Evolutionary conservation across 2,888 invertebrate species (phyloP), one percentile per base, ranked within the genome.

Genomic region (Drosophila robusta): DNA sequence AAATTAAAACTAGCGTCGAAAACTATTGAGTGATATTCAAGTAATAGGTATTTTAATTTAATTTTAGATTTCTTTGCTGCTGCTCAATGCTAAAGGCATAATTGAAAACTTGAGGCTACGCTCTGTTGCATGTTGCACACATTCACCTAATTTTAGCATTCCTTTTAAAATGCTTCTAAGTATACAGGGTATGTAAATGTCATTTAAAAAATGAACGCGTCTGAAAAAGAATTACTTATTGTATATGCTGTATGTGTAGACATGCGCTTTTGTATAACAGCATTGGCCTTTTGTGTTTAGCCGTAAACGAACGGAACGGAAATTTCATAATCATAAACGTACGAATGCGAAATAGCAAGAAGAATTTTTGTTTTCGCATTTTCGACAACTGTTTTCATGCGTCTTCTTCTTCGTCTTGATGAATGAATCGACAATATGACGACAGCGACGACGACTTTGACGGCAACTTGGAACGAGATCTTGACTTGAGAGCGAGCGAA

Each of bases 271-370:
- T 74, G 65, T 60, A 72, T 70, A 70, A 78, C 50, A 70, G 67
- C 71, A 65, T 70, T 63, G 70, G 67, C 60, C 66, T 74, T 69
- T 73, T 65, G 69, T 64, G 51, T 66, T 62, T 66, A 41, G 58
- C 54, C 65, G 46, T 71, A 74, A 77, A 71, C 61, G 76, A 78
- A 72, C 70, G 64, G 66, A 82, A 82, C 88, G 83, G 74, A 88
- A 80, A 86, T 85, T 85, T 85, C 84, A 80, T 85, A 85, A 85
- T 84, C 83, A 78, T 67, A 83, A 78, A 70, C 55, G 67, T 57
- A 55, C 46, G 16, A 65, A 65, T 57, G 44, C 18, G 65, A 51
- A 75, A 50, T 4, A 52, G 57, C 29, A 55, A 61, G 24, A 62
- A 79, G 50, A 76, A 80, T 71, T 76, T 73, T 64, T 49, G 63